Percentiles rank a stretch among this genome's conserved stretches.
Evolutionary conservation across 2,888 invertebrate species (phyloP).

Genomic region (Hydrotaea cyrtoneurina): DNA sequence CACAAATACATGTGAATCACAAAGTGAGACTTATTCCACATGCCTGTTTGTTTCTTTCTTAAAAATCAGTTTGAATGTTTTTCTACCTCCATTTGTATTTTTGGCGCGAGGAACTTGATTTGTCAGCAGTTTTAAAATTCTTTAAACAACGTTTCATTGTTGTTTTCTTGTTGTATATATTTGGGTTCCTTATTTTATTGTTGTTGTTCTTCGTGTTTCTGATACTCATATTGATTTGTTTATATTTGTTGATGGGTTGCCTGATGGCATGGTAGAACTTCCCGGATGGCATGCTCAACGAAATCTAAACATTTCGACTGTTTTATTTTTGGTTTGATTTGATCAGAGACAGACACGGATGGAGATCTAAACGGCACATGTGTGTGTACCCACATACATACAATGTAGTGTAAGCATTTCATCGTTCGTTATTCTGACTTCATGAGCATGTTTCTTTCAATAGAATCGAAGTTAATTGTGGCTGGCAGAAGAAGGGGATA

Average conservation of each 20-base stretch:
- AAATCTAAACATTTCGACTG: slow-evolving; percentile 74
- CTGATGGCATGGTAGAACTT: slow-evolving; percentile 73
- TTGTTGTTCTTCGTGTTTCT: slow-evolving; percentile 22
- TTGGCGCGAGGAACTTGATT: slow-evolving; percentile 19
- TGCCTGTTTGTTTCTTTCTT: not conserved
- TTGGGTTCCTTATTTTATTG: not conserved
- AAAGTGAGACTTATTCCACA: too few species aligned
- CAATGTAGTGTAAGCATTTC: not conserved
- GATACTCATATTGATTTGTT: slow-evolving; percentile 73
- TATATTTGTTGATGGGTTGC: slow-evolving; percentile 67
- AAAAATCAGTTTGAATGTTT: not conserved
- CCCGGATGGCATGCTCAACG: slow-evolving; percentile 78
- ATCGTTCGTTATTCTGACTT: slow-evolving; percentile 1
- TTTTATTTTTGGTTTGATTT: not conserved
- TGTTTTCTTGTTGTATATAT: slow-evolving; percentile 5
- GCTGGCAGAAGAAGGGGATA: not conserved
- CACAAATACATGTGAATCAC: not conserved
- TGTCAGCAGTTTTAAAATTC: slow-evolving; percentile 57
- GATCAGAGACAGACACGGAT: slow-evolving; percentile 18
- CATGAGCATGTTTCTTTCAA: slow-evolving; percentile 21
- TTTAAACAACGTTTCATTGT: slow-evolving; percentile 41
- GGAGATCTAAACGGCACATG: slow-evolving; percentile 20
- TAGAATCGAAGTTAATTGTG: slow-evolving; percentile 44
- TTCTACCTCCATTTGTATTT: not conserved
- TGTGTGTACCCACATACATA: too few species aligned